Conservation (phyloP, 2,888 invertebrate species). For the Drosophila percnosoma region DNA sequence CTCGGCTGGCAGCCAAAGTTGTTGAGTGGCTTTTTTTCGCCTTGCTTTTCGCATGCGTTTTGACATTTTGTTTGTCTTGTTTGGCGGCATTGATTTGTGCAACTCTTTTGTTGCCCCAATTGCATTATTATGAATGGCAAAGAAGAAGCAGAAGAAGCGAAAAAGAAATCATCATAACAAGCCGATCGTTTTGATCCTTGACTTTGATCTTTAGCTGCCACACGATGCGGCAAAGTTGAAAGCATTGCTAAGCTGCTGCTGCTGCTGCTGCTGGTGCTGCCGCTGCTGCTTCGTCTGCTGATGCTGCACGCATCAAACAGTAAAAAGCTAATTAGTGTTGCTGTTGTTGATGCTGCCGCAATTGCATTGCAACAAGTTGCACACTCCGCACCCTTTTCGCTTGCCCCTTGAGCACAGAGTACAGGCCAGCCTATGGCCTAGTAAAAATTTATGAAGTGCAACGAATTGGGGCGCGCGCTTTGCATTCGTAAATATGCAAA, state of each 20-base stretch:
- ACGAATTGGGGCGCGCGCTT: constrained; percentile 70
- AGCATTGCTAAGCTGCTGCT: constrained; percentile 55
- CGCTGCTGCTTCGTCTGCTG: constrained; percentile 7
- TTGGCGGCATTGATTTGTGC: constrained; percentile 71
- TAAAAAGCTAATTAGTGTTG: constrained; percentile 74
- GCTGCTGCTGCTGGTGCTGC: constrained; percentile 3
- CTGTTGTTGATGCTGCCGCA: constrained; percentile 33
- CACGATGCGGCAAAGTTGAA: constrained; percentile 72
- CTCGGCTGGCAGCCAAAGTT: constrained; percentile 51
- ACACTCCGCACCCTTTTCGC: not conserved
- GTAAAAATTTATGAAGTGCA: constrained; percentile 80
- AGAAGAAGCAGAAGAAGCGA: not conserved
- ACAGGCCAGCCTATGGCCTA: constrained; percentile 27
- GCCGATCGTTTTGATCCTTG: constrained; percentile 75
- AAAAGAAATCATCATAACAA: constrained; percentile 76
- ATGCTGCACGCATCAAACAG: constrained; percentile 70
- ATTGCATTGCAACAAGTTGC: constrained; percentile 40
- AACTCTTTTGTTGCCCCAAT: constrained; percentile 64
- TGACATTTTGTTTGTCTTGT: constrained; percentile 62
- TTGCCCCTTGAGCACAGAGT: not conserved
- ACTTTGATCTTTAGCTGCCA: constrained; percentile 79
- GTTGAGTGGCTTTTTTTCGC: constrained; percentile 42
- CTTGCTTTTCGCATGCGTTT: constrained; percentile 50
- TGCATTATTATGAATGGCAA: constrained; percentile 75
- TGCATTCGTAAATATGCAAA: constrained; percentile 73